Evolutionary conservation across 2,113 vertebrate genomes (phyloP), one percentile per base, ranked within the genome.

Genomic region (Edolisoma coerulescens): DNA sequence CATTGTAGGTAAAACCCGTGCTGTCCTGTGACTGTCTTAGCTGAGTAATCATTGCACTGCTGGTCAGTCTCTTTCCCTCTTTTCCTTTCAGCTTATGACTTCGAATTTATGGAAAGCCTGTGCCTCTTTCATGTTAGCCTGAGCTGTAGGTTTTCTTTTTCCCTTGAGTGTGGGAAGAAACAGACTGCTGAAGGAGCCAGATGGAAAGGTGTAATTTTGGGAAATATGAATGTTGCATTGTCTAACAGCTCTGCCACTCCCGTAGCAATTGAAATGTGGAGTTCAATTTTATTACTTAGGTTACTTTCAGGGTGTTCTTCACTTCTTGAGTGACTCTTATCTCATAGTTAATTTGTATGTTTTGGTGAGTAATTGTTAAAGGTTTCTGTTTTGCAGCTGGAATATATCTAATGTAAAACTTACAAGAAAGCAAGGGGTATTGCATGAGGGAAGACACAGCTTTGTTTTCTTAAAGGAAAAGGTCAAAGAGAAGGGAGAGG

Each of bases 1-100:
- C 30, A 4, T 14, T 10, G 11, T 59, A 74, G 33, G 35, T 60
- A 41, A 70, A 75, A 11, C 16, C 18, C 0, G 0, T 49, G 32
- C 57, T 65, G 37, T 77, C 83, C 71, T 74, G 16, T 76, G 50
- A n/a, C 63, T 85, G 47, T 33, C 7, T 84, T 71, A 83, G 44
- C 69, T 76, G 79, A 69, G 39, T 76, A 83, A 76, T 79, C 26
- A 14, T 50, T 71, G 47, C 2, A 1, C 42, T 78, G 39, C 23
- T 5, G 23, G 35, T 71, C 42, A 13, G 20, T 70, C 63, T 73
- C 44, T 64, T 57, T 53, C 0, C 1, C 12, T 37, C 11, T 81
- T 33, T 74, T n/a, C 18, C 28, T 78, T 81, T 91, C n/a, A 63
- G 23, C 9, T 89, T 78, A 44, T 64, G 47, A 87, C 39, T 89